Conservation (phyloP, 1,140 invertebrate genomes). For the Apis cerana region DNA sequence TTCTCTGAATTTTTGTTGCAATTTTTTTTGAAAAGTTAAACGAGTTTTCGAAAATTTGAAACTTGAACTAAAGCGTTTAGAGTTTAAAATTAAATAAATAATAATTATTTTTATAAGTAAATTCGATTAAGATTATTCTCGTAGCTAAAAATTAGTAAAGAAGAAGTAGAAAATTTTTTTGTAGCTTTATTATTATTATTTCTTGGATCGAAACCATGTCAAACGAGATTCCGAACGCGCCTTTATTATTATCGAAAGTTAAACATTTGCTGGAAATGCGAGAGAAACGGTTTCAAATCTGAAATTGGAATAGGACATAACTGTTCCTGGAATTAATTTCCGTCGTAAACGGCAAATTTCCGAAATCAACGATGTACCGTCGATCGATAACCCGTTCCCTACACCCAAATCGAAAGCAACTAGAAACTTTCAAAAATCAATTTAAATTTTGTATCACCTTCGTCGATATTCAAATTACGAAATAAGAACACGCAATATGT, state of each 20-base stretch:
- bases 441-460: too few relatives aligned
- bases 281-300: not conserved
- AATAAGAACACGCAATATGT: too few relatives aligned
- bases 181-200: too few relatives aligned
- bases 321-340: constrained; percentile 37
- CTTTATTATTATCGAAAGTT: not conserved
- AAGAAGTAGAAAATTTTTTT: not conserved
- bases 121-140: too few relatives aligned
- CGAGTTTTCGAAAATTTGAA: too few relatives aligned
- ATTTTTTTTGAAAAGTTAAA: too few relatives aligned
- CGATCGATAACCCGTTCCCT: not conserved
- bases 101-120: not conserved
- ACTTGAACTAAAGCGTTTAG: too few relatives aligned
- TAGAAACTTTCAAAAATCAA: not conserved
- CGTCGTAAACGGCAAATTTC: constrained; percentile 14
- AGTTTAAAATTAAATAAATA: not conserved
- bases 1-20: too few relatives aligned
- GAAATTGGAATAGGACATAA: constrained; percentile 23
- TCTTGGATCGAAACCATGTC: not conserved
- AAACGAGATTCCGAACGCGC: not conserved
- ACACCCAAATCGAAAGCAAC: not conserved
- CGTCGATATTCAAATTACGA: not conserved
- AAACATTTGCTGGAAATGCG: not conserved
- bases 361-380: constrained; percentile 13
- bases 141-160: too few relatives aligned